Conservation (phyloP, 92 coral and sea anemone species). For the Epizoanthus fatuus region DNA sequence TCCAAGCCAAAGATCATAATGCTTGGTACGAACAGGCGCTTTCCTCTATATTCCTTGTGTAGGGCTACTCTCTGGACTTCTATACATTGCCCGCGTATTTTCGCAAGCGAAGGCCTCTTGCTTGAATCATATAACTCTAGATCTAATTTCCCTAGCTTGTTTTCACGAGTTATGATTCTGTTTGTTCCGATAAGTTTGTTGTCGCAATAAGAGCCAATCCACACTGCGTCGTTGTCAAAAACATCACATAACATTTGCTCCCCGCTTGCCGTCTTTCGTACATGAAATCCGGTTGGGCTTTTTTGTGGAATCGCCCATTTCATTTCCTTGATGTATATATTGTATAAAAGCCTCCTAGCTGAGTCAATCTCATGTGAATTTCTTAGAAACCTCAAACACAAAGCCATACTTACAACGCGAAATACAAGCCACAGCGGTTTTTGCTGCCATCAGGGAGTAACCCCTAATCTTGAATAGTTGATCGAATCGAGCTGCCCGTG, state of each 20-base stretch:
- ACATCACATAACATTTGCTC: slow-evolving; percentile 39
- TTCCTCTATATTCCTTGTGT: neutral
- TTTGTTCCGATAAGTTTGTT: slow-evolving; percentile 27
- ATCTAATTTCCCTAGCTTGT: slow-evolving; percentile 43
- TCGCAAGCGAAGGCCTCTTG: slow-evolving; percentile 5
- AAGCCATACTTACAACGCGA: too few species aligned
- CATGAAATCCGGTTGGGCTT: slow-evolving; percentile 40
- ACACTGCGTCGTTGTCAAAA: slow-evolving; percentile 39
- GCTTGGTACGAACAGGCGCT: too few species aligned
- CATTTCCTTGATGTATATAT: slow-evolving; percentile 31
- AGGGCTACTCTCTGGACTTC: neutral
- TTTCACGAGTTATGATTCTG: slow-evolving; percentile 34
- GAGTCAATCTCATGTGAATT: slow-evolving; percentile 18
- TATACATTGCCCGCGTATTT: neutral
- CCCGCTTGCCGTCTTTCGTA: slow-evolving; percentile 7
- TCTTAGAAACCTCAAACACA: neutral
- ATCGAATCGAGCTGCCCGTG: too few species aligned
- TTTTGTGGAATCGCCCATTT: slow-evolving; percentile 17
- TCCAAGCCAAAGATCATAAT: too few species aligned
- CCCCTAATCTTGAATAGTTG: too few species aligned
- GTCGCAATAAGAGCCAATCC: slow-evolving; percentile 27
- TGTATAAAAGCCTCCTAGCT: slow-evolving; percentile 41
- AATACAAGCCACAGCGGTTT: too few species aligned
- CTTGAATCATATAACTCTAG: slow-evolving; percentile 36
- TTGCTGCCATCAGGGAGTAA: too few species aligned